Evolutionary conservation across 2,797 vertebrate genomes (phyloP).

Genomic region (Tolypeutes matacus): DNA sequence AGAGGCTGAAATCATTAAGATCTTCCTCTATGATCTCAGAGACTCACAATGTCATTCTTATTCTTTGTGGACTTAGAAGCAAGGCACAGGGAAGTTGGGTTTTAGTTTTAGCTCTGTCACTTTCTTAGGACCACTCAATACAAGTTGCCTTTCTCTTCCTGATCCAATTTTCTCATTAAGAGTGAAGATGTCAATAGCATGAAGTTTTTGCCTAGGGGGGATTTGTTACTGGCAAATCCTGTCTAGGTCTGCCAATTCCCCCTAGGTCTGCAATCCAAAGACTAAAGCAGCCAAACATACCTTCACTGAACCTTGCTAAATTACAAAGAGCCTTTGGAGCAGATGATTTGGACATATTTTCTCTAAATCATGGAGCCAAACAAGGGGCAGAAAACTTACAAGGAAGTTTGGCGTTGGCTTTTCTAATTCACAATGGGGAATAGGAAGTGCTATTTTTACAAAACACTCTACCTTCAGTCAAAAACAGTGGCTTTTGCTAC

Average conservation of each 20-base stretch:
- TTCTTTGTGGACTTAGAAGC: not conserved
- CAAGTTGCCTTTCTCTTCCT: not conserved
- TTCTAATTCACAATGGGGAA: not conserved
- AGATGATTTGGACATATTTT: not conserved
- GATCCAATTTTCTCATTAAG: not conserved
- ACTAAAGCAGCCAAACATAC: not conserved
- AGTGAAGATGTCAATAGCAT: not conserved
- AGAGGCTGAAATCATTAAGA: not conserved
- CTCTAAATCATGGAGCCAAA: not conserved
- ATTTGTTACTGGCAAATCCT: not conserved
- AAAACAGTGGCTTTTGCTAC: not conserved
- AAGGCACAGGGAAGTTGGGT: not conserved
- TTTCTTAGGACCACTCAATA: not conserved
- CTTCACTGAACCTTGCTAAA: not conserved
- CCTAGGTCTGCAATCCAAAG: not conserved
- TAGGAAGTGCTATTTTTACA: not conserved
- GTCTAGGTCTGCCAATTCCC: not conserved
- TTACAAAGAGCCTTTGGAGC: not conserved
- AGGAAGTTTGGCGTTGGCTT: not conserved
- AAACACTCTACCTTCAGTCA: not conserved
- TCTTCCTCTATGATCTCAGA: constrained; percentile 2
- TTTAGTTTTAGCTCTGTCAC: not conserved
- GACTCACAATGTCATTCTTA: not conserved
- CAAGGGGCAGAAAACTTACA: not conserved
- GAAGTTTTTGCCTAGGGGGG: not conserved